Conservation (phyloP, 2,113 vertebrate genomes). For the Embiotoca jacksoni region DNA sequence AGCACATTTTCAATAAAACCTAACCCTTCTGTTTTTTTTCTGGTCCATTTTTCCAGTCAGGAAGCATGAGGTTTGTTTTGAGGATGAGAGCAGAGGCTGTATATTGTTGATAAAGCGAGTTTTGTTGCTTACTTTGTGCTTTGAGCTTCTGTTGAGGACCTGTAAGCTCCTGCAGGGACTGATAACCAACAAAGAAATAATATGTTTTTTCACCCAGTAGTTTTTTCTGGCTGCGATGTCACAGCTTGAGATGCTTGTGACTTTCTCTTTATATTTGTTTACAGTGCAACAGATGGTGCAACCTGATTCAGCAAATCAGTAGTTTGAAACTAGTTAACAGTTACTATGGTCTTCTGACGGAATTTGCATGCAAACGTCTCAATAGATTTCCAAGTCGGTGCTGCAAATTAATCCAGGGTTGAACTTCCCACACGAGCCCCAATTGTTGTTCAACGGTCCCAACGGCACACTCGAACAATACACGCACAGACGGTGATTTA, state of each 20-base stretch:
- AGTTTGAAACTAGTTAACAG: not conserved
- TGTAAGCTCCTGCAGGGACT: too few relatives aligned
- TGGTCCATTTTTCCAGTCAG: too few relatives aligned
- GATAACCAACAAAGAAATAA: too few relatives aligned
- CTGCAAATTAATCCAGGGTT: not conserved
- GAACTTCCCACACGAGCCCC: not conserved
- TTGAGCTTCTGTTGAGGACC: too few relatives aligned
- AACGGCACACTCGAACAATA: slow-evolving; percentile 19
- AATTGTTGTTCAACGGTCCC: slow-evolving; percentile 26
- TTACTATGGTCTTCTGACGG: not conserved
- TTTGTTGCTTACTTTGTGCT: too few relatives aligned
- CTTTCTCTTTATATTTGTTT: not conserved
- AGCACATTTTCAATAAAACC: too few relatives aligned
- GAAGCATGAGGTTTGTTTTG: too few relatives aligned
- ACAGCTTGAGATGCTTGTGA: slow-evolving; percentile 2
- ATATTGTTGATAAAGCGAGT: too few relatives aligned
- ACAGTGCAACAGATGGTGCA: not conserved
- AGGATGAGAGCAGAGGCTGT: too few relatives aligned
- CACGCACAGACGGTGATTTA: slow-evolving; percentile 54
- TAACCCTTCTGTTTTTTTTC: too few relatives aligned
- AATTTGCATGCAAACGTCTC: not conserved
- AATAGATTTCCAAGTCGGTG: not conserved
- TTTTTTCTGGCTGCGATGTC: not conserved
- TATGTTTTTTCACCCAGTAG: too few relatives aligned
- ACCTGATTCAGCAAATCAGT: not conserved